Percentiles rank a stretch among this genome's conserved stretches.
These are phyloP conservation scores for Candoia aspera DNA, from an alignment of 2,113 vertebrate genomes.

Conservation along the genomic window DNA sequence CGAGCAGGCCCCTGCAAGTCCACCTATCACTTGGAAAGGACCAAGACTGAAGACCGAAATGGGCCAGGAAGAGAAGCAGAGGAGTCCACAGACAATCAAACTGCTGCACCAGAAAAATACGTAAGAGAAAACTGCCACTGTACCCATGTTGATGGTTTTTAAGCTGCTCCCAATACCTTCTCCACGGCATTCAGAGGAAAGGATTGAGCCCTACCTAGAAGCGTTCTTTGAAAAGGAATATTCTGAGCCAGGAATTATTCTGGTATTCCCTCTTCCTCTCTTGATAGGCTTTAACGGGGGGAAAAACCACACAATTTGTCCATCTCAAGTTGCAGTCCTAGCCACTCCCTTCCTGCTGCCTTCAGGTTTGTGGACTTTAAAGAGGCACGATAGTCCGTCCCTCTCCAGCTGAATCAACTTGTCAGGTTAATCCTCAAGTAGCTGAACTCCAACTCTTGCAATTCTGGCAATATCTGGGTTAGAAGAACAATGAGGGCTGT, in stretches of 20 bases:
- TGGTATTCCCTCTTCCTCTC: no score
- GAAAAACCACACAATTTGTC: not conserved
- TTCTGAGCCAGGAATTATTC: not conserved
- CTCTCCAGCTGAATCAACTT: not conserved
- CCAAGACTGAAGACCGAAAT: not conserved
- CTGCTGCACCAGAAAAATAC: not conserved
- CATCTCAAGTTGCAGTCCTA: not conserved
- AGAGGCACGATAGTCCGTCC: not conserved
- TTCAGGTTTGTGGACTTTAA: not conserved
- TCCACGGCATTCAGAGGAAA: not conserved
- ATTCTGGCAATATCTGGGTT: not conserved
- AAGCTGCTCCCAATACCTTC: not conserved
- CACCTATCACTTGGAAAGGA: not conserved
- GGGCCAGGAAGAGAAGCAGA: not conserved
- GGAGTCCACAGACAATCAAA: not conserved
- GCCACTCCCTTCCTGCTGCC: not conserved
- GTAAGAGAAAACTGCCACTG: not conserved
- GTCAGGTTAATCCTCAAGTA: not conserved
- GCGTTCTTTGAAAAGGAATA: not conserved
- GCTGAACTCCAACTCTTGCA: not conserved
- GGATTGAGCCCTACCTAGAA: not conserved
- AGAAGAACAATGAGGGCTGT: not conserved
- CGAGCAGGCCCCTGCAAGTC: not conserved
- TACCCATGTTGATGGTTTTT: slow-evolving; percentile 4
- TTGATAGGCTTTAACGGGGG: no score